Evolutionary conservation across 1,140 invertebrate genomes (phyloP), one percentile per base, ranked within the genome.

Genomic region (Ostrea edulis): DNA sequence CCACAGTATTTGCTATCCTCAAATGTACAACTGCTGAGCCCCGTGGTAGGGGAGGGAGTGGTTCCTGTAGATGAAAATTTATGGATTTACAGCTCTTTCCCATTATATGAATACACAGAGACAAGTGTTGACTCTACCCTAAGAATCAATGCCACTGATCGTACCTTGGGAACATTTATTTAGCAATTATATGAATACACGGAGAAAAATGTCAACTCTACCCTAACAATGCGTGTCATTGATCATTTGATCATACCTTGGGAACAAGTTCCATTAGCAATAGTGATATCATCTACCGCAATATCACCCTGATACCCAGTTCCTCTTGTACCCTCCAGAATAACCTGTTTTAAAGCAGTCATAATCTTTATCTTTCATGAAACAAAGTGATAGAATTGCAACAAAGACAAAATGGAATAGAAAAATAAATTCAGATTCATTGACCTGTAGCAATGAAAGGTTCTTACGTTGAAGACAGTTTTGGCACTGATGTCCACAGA

Each of bases 281-380:
- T 89, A 5, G 51, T 52, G 12, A 93, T 88, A 87, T 94, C 93
- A 91, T 94, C 94, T 9, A 94, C 81, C 25, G 92, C 93, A 88
- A 94, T 93, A 84, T 94, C 93, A 53, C 94, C 93, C 22, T 54
- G 77, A 85, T 91, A 91, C 52, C 90, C 87, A 55, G 89, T 90
- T 35, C 93, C 94, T 84, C 89, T 29, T n/a, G 91, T 86, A 68
- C 92, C 92, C 87, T 93, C 92, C n/a, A 94, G 62, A 8, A 92
- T 35, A 25, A 93, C 84, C 93, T 93, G 58, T 22, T 89, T 90
- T 44, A 81, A 81, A 81, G 20, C 14, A 62, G 17, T 62, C 55
- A 62, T 7, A 17, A 3, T 20, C 5, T 62, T 62, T n/a, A 62
- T 14, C 2, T 58, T 20, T 62, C 17, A 62, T 62, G n/a, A 17